These are phyloP conservation scores for Lophotis ruficrista DNA, from an alignment of 2,113 vertebrate species.

Conservation along the genomic window DNA sequence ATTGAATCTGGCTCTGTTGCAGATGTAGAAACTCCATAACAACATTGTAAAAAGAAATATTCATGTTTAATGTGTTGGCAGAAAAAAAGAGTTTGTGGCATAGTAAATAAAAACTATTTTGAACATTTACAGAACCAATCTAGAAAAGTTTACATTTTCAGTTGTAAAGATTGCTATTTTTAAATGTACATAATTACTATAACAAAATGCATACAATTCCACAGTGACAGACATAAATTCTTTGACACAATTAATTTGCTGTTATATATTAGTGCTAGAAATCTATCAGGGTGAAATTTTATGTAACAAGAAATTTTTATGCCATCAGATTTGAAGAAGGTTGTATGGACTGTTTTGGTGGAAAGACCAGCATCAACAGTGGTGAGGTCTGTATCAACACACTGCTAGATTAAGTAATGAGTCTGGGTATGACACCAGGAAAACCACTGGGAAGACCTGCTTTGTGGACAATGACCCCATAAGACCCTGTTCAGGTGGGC, in stretches of 20 bases:
- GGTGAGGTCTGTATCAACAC: background rate
- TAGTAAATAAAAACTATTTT: constrained; percentile 9
- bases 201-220: background rate
- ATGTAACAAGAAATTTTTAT: background rate
- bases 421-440: background rate
- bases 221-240: background rate
- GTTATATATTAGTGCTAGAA: background rate
- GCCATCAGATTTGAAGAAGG: background rate
- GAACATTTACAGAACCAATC: background rate
- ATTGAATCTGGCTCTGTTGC: background rate
- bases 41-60: background rate
- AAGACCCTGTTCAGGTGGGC: background rate
- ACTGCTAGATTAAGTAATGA: background rate
- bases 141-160: background rate
- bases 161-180: background rate
- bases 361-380: background rate
- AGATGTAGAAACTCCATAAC: background rate
- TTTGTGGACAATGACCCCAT: background rate
- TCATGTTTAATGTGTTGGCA: background rate
- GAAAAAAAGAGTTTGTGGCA: background rate
- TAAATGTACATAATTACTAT: background rate
- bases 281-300: background rate
- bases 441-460: background rate
- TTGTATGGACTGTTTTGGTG: background rate
- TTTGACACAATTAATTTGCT: background rate